Percentiles rank a stretch among this genome's conserved stretches.
phyloP scores from a whole-genome alignment of 2,797 vertebrate species.

The Diplodus puntazzo region DNA sequence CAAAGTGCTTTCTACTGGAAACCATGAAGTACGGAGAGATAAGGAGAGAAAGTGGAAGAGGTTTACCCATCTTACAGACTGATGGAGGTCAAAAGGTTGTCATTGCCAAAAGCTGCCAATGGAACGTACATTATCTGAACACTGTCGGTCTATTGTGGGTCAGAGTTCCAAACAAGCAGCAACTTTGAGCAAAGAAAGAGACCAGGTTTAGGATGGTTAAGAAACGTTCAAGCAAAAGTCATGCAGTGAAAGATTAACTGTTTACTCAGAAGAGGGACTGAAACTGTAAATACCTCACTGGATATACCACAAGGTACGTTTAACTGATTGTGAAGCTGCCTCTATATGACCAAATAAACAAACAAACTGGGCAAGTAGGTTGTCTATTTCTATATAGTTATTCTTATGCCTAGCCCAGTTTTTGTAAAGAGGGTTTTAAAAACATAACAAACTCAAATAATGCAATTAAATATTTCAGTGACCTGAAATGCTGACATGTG shows the following conservation, averaged over 20 bases:
- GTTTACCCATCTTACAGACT: conserved; percentile 36
- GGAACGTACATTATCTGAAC: conserved; percentile 21
- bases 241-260: not conserved
- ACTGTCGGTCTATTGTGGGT: not conserved
- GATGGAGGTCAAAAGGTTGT: conserved; percentile 40
- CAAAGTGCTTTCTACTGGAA: conserved; percentile 52
- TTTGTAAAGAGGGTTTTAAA: no score
- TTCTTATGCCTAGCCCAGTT: no score
- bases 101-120: conserved; percentile 54
- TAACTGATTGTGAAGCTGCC: not conserved
- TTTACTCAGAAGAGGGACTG: not conserved
- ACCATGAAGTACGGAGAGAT: conserved; percentile 22
- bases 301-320: no score
- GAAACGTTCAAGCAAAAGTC: not conserved
- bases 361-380: no score
- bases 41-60: not conserved
- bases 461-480: no score
- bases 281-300: not conserved
- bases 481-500: no score
- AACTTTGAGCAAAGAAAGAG: not conserved
- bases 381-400: no score
- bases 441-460: no score
- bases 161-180: not conserved
- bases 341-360: no score
- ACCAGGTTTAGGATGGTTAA: not conserved